Conservation (phyloP, 2,113 vertebrate genomes). For the Pelvicachromis taeniatus region DNA sequence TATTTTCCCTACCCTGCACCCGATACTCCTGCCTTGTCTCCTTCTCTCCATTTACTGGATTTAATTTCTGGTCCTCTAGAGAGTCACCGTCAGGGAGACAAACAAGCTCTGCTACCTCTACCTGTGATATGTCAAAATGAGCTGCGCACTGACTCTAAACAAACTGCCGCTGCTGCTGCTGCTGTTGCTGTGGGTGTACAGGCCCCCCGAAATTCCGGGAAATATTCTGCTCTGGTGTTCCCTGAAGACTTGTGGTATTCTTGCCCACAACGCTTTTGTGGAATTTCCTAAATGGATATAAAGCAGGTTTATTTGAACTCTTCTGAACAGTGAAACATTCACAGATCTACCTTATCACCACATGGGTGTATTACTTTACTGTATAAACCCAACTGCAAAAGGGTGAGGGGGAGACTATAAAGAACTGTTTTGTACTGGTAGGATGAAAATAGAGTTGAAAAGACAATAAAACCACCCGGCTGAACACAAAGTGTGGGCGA, state of each 20-base stretch:
- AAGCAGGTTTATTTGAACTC: slow-evolving; percentile 63
- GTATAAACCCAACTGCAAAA: slow-evolving; percentile 20
- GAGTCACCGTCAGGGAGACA: slow-evolving; percentile 39
- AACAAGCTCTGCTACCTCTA: slow-evolving; percentile 69
- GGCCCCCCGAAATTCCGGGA: slow-evolving; percentile 59
- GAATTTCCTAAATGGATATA: slow-evolving; percentile 69
- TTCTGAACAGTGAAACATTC: slow-evolving; percentile 49
- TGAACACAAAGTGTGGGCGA: slow-evolving; percentile 12
- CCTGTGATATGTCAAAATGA: slow-evolving; percentile 71
- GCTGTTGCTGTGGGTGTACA: slow-evolving; percentile 52
- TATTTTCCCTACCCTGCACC: slow-evolving; percentile 1
- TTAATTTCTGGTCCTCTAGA: slow-evolving; percentile 50
- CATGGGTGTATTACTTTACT: slow-evolving; percentile 31
- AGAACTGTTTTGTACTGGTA: neutral
- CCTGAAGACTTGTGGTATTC: slow-evolving; percentile 67
- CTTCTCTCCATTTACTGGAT: slow-evolving; percentile 55
- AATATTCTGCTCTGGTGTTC: slow-evolving; percentile 56
- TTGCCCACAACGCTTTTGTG: slow-evolving; percentile 51
- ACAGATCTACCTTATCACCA: slow-evolving; percentile 47
- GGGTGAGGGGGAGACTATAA: neutral
- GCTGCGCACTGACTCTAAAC: neutral
- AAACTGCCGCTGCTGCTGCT: neutral
- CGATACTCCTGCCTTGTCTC: neutral
- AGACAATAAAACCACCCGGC: slow-evolving; percentile 21
- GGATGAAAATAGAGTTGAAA: slow-evolving; percentile 10